Evolutionary conservation across 2,888 invertebrate genomes (phyloP), one percentile per base, ranked within the genome.

Genomic region (Dendrolimus pini): DNA sequence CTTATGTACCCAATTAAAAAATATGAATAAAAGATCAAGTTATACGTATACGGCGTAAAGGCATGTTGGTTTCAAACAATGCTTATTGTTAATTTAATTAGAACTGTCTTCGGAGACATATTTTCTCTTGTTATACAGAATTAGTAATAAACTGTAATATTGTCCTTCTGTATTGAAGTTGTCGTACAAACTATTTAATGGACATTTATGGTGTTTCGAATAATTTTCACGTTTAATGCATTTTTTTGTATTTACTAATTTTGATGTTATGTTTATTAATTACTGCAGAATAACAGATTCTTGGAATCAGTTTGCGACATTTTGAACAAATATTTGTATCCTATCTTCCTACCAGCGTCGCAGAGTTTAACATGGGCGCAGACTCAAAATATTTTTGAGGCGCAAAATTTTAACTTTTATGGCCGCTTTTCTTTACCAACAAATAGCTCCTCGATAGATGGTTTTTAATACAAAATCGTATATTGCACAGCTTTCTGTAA

Each of bases 141-240:
- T 6, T 47, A 47, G 9, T 47, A 47, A 12, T 47, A 12, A 47
- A 47, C 47, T 47, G 6, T 47, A 47, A 7, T 47, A 47, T 47
- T 47, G 2, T 8, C 47, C 47, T 47, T 47, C 47, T 10, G 7
- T 47, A 47, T 2, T 10, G 12, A 47, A 47, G 47, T 47, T 47
- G 3, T 9, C 47, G 47, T 47, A 47, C 47, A 47, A 47, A 47
- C 9, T 47, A 47, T 41, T 30, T 41, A 30, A 55, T 57, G 47
- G 30, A 57, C 1, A 41, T 10, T 41, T 55, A 41, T 12, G 42
- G 55, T 53, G 41, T 56, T 56, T 54, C 56, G 30, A 54, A 54
- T 58, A 55, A 60, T 14, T 59, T 56, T 61, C 60, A 56, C 54
- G 56, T 57, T 58, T 60, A 56, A 58, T 54, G 54, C 54, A 60